These are phyloP conservation scores for Lordiphosa collinella DNA, from an alignment of 1,140 invertebrate species.

Conservation along the genomic window DNA sequence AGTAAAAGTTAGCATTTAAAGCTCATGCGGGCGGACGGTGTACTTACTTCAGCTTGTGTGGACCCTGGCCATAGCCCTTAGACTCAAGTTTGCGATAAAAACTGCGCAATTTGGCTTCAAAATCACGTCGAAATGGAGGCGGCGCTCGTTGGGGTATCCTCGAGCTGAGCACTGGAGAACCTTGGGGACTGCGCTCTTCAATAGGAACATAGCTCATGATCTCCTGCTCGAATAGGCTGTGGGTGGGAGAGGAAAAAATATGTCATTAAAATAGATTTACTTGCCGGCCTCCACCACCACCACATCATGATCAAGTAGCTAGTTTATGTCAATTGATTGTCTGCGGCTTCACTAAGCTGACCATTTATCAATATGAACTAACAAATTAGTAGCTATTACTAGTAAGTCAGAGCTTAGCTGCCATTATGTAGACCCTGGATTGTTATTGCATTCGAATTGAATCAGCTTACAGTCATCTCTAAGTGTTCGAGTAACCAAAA, in stretches of 20 bases:
- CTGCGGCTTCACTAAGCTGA: too few species aligned
- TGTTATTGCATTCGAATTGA: too few species aligned
- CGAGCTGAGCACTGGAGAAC: constrained; percentile 81
- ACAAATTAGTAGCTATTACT: too few species aligned
- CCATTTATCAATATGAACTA: too few species aligned
- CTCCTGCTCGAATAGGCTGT: constrained; percentile 97
- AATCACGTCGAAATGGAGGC: constrained; percentile 93
- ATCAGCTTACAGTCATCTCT: too few species aligned
- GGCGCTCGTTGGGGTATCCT: constrained; percentile 89
- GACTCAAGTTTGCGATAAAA: constrained; percentile 97
- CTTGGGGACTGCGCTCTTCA: constrained; percentile 81
- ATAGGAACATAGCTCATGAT: constrained; percentile 98
- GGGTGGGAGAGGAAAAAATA: neutral
- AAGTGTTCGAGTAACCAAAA: too few species aligned
- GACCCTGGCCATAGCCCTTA: constrained; percentile 97
- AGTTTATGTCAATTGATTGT: too few species aligned
- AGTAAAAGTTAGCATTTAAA: neutral
- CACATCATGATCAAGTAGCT: too few species aligned
- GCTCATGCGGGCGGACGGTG: too few species aligned
- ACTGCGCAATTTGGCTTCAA: constrained; percentile 96
- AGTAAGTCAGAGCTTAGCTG: too few species aligned
- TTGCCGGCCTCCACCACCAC: too few species aligned
- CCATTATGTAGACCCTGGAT: too few species aligned
- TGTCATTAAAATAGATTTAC: neutral
- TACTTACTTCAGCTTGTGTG: constrained; percentile 95